A percentile compares a stretch with the other conserved stretches of the same genome.
Evolutionary conservation across 2,888 invertebrate genomes (phyloP).

Genomic region (Amphiduros pacificus): DNA sequence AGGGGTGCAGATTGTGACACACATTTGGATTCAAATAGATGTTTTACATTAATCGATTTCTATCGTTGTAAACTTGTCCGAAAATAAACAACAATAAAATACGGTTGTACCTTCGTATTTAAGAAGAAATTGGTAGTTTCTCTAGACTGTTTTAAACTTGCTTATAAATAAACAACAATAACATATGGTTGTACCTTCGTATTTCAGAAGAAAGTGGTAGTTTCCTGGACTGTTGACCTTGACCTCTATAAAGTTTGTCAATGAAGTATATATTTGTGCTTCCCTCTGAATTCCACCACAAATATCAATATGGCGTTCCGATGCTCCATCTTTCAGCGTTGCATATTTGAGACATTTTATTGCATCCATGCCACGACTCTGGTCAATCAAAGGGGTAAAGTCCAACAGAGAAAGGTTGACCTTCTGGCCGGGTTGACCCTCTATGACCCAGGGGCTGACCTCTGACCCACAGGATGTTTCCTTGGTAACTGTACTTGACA

Average conservation of each 20-base stretch:
- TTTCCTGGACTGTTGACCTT: slow-evolving; percentile 7
- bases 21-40: no score
- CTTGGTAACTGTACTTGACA: neutral
- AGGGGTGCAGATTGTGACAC: no score
- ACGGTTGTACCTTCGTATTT: no score
- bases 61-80: no score
- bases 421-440: slow-evolving; percentile 20
- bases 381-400: slow-evolving; percentile 13
- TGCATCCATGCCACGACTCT: slow-evolving; percentile 18
- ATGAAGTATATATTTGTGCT: slow-evolving; percentile 10
- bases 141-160: no score
- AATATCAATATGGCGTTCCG: slow-evolving; percentile 8
- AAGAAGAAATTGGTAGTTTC: no score
- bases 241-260: slow-evolving; percentile 12
- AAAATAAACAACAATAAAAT: no score
- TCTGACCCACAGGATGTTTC: slow-evolving; percentile 19
- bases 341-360: slow-evolving; percentile 12
- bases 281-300: slow-evolving; percentile 8
- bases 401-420: slow-evolving; percentile 25
- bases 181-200: slow-evolving; percentile 15
- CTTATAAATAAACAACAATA: no score
- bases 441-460: slow-evolving; percentile 20
- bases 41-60: no score
- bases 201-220: slow-evolving; percentile 11
- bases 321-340: slow-evolving; percentile 5